Base-by-base conservation (phyloP, 2,888 invertebrate species). In the Microchrysa polita region DNA sequence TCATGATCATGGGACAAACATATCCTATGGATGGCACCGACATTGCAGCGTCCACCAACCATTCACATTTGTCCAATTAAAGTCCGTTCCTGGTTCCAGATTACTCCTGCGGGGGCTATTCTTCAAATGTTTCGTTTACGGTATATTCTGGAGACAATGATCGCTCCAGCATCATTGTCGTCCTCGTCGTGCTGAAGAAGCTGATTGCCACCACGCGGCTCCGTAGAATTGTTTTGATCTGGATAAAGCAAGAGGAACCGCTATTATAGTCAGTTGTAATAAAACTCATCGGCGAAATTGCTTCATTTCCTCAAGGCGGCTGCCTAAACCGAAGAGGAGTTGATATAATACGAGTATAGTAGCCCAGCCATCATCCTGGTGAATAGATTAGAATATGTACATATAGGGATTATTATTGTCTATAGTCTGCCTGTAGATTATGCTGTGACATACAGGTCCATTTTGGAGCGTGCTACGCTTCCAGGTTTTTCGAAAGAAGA, bases 21-120 rank as follows among this genome's bases (percentile, higher is more conserved):
- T 34, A 34, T 34, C 2, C 27, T 27, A 2, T n/a, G n/a, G n/a
- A n/a, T 12, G 2, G 53, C 27, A 27, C 14, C n/a, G 53, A 52
- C n/a, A n/a, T n/a, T 67, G 27, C 40, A 40, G 48, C 27, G 18
- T 27, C 12, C 16, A 23, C 67, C n/a, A 4, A 34, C 69, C n/a
- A 69, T 69, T 69, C 69, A 69, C 69, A 69, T 69, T 69, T 69
- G 69, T 69, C 69, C 69, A 69, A 69, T 69, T 69, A 69, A 69
- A 69, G 55, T 69, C 55, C 55, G 69, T 57, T 69, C 69, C 40
- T 34, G 69, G 69, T 57, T 69, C 69, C 40, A 55, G 69, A 69
- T 69, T 52, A 16, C 40, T 57, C 55, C 55, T 18, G 34, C 9
- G 69, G n/a, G 42, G 69, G 20, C 69, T 55, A 52, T 52, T 67